A percentile compares a stretch with the other conserved stretches of the same genome.
phyloP scores from a whole-genome alignment of 2,113 vertebrate genomes.

The Ginglymostoma cirratum region DNA sequence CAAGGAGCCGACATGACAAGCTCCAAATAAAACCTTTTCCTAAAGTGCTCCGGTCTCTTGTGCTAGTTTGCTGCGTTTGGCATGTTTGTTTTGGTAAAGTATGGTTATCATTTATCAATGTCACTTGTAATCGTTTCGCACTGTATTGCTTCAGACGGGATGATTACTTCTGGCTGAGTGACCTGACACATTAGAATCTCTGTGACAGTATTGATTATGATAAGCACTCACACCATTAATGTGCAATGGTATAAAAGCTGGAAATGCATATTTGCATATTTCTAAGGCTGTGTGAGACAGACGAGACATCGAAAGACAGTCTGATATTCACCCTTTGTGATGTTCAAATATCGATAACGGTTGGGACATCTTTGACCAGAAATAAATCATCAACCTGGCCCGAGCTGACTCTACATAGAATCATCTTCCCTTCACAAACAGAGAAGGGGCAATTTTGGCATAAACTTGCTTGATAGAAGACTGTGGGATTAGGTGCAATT shows the following conservation, averaged over 20 bases:
- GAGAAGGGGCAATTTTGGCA: no score
- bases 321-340: not conserved
- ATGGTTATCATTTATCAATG: slow-evolving; percentile 20
- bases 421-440: not conserved
- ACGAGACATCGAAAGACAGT: not conserved
- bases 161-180: slow-evolving; percentile 6
- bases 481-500: no score
- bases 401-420: not conserved
- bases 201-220: not conserved
- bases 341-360: not conserved
- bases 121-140: not conserved
- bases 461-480: no score
- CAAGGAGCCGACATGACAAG: not conserved
- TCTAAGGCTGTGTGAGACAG: not conserved
- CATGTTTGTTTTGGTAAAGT: slow-evolving; percentile 27
- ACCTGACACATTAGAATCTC: not conserved
- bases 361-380: not conserved
- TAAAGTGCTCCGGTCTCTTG: not conserved
- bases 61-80: not conserved
- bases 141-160: not conserved
- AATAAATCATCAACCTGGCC: not conserved
- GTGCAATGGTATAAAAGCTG: not conserved
- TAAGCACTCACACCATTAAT: not conserved
- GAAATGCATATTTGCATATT: not conserved
- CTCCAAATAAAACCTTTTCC: not conserved